Evolutionary conservation across 2,888 invertebrate genomes (phyloP), one percentile per base, ranked within the genome.

Genomic region (Griposia aprilina): DNA sequence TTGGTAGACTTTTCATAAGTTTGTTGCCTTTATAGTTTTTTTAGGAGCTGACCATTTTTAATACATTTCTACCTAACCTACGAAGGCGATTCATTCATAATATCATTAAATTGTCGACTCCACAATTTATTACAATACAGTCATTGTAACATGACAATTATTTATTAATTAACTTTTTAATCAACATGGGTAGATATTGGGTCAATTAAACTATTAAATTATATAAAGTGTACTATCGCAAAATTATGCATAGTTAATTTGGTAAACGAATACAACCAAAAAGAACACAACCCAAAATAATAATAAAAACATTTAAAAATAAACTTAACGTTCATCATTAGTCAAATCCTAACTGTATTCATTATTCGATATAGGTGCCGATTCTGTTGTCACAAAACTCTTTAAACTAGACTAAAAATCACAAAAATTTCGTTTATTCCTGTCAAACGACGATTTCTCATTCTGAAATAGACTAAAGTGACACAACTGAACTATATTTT

Each of bases 41-140:
- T 55, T 48, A 69, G 2, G 30, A 62, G 41, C 17, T 50, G 65
- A n/a, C 6, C 11, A 41, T 59, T 81, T 57, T 69, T 72, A 74
- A 57, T 82, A 80, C 52, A 55, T 57, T 71, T 76, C 67, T 88
- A 87, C 69, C 82, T 88, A 88, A 79, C 55, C 88, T 87, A 87
- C 76, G 59, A 87, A 87, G 87, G 87, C 87, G 80, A 74, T 81
- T 86, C 72, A 80, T 83, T 75, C 41, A 71, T 87, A 83, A 86
- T 86, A 88, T 86, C 81, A 75, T 78, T 74, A 57, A 69, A 74
- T 76, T 83, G 45, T 78, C 50, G 50, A 74, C 17, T 74, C 26
- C 60, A 76, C 66, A 67, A 60, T 68, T 59, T 65, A 74, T 63
- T 75, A 63, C 30, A 63, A 74, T 48, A 78, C 72, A 68, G 78